Base-by-base conservation (phyloP, 2,113 vertebrate genomes). In the Oryzias melastigma region DNA sequence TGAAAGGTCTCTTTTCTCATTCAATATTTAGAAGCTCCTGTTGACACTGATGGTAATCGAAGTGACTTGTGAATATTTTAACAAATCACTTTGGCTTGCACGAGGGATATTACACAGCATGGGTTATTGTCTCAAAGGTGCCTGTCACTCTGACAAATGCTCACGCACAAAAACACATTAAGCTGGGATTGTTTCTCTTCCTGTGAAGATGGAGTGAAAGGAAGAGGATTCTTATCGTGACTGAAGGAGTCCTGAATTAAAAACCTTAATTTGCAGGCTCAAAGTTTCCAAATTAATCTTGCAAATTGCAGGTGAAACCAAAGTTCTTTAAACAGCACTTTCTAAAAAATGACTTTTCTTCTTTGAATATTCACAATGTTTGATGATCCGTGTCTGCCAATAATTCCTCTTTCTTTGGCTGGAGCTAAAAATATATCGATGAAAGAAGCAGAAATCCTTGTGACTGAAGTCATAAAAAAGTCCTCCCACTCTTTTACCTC, bases 401-500 rank as follows among this genome's bases (percentile, higher is more conserved):
- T 59, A 61, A 15, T 66, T 22, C 44, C 44, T 43, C 41, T 72
- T 77, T 49, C 50, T 56, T 71, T 71, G 45, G 58, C 52, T 66
- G 29, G 46, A 19, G 16, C 42, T 65, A 74, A 80, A 84, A 80
- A 84, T 77, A 69, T 0, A 47, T 20, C 10, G 24, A 44, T 43
- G 19, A 20, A 47, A 54, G 63, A 63, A 14, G 20, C 22, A 53
- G 44, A 47, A 52, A 45, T 59, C 52, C 22, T 43, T 24, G 44
- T 20, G 52, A n/a, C 65, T 63, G 16, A 58, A 47, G 4, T 22
- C 45, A 7, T 59, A 48, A 14, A 48, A 14, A 58, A 85, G 78
- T 62, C 60, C 68, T 65, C 59, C 52, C 40, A 81, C 62, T 27
- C 47, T 44, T 58, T 71, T 27, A 78, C 80, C 71, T 85, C 81